Conservation (phyloP, 2,888 invertebrate genomes). For the Drosophila sordidula region DNA sequence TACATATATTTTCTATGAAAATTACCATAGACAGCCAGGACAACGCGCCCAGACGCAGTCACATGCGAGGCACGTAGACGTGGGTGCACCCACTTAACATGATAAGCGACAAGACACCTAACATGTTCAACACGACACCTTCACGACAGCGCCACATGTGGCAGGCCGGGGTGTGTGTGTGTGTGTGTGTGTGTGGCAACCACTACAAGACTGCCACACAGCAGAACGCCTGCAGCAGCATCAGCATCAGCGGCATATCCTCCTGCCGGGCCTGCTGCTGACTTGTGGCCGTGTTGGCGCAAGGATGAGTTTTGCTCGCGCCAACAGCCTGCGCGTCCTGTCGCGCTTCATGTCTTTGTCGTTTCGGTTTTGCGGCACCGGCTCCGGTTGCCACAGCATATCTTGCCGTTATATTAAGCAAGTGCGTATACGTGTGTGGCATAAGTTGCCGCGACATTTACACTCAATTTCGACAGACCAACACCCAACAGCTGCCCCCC, state of each 20-base stretch:
- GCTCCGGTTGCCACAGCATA: conserved; percentile 40
- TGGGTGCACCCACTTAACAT: conserved; percentile 78
- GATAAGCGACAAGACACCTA: conserved; percentile 80
- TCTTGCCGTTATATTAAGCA: conserved; percentile 72
- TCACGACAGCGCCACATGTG: conserved; percentile 68
- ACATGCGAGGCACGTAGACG: conserved; percentile 71
- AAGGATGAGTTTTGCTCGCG: conserved; percentile 22
- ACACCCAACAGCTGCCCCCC: neutral
- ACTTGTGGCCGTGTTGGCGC: conserved; percentile 52
- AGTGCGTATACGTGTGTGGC: conserved; percentile 75
- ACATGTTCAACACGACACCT: conserved; percentile 81
- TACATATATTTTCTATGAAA: conserved; percentile 80
- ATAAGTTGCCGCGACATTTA: conserved; percentile 77
- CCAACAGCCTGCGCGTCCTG: neutral
- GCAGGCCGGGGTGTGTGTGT: neutral
- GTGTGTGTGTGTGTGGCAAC: conserved; percentile 6
- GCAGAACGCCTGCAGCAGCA: conserved; percentile 46
- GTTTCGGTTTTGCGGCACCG: conserved; percentile 40
- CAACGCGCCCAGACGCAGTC: conserved; percentile 19
- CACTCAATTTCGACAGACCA: conserved; percentile 60
- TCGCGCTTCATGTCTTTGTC: conserved; percentile 35
- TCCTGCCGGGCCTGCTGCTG: conserved; percentile 49
- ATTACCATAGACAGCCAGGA: conserved; percentile 73
- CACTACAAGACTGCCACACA: conserved; percentile 25
- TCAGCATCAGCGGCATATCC: neutral